A percentile compares a stretch with the other conserved stretches of the same genome.
Evolutionary conservation across 1,140 invertebrate species (phyloP).

Genomic region (Orussus abietinus): DNA sequence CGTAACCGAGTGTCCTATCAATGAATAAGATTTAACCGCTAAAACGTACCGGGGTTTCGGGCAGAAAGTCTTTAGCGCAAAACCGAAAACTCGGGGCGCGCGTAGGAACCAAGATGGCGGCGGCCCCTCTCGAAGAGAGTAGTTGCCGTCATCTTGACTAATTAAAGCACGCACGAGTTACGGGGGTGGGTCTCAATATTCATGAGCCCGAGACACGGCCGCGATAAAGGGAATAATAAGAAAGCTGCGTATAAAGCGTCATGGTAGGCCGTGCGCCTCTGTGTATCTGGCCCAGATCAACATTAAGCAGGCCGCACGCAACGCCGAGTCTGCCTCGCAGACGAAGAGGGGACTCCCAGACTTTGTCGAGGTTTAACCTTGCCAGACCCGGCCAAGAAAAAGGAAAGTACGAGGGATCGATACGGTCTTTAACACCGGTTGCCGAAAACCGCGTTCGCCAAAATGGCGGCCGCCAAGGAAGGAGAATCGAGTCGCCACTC

Average conservation of each 20-base stretch:
- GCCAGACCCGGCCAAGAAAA: conserved; percentile 2
- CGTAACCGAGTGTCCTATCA: no score
- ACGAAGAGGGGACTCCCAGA: conserved; percentile 7
- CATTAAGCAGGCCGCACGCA: conserved; percentile 39
- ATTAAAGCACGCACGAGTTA: conserved; percentile 16
- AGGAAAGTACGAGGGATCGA: neutral
- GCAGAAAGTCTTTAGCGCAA: no score
- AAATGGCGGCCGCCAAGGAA: no score
- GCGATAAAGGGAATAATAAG: conserved; percentile 5
- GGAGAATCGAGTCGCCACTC: no score
- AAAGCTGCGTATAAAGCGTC: conserved; percentile 2
- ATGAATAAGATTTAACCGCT: no score
- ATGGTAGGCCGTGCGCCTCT: conserved; percentile 13
- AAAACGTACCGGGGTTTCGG: no score
- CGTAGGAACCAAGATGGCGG: no score
- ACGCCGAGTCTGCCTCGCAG: conserved; percentile 17
- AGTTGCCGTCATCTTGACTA: no score
- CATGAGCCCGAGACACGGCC: conserved; percentile 13
- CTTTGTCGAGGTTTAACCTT: conserved; percentile 17
- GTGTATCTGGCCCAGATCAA: conserved; percentile 47
- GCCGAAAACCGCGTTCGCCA: neutral
- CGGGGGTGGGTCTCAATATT: conserved; percentile 19
- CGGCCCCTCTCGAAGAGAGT: no score
- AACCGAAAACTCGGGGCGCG: no score
- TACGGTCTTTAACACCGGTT: neutral